phyloP scores from a whole-genome alignment of 35 echinoderm and acorn worm species.

The Apostichopus californicus region DNA sequence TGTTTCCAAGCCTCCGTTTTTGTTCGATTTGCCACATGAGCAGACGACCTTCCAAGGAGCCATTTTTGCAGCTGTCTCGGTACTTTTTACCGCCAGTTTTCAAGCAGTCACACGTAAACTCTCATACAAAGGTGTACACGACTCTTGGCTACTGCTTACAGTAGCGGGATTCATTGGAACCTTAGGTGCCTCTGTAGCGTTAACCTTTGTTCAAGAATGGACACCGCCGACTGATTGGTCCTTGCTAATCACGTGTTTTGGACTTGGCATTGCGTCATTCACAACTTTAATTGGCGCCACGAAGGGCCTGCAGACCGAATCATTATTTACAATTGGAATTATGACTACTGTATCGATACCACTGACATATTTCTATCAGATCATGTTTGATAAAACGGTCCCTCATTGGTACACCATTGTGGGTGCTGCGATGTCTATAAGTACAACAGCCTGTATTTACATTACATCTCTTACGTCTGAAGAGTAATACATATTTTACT shows the following conservation, averaged over 20 bases:
- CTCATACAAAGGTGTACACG: neutral
- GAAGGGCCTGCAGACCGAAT: conserved; percentile 38
- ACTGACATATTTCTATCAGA: conserved; percentile 34
- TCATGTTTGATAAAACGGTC: neutral
- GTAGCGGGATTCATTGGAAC: neutral
- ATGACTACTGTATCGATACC: conserved; percentile 31
- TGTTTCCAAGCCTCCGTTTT: conserved; percentile 28
- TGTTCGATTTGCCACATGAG: neutral
- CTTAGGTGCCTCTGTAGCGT: neutral
- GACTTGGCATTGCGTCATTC: neutral
- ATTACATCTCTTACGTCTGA: neutral
- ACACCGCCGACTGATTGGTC: neutral
- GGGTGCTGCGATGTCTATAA: conserved; percentile 10
- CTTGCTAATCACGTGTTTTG: neutral
- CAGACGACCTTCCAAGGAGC: neutral
- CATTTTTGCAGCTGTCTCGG: neutral
- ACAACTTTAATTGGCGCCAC: conserved; percentile 5
- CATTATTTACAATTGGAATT: conserved; percentile 34
- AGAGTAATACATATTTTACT: neutral
- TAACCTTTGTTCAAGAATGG: conserved; percentile 2
- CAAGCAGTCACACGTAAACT: conserved; percentile 37
- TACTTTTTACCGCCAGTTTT: conserved; percentile 9
- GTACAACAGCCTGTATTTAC: conserved; percentile 6
- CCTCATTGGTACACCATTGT: conserved; percentile 34
- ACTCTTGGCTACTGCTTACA: conserved; percentile 12